These are phyloP conservation scores for Diachasma alloeum DNA, from an alignment of 1,140 invertebrate genomes.

Conservation along the genomic window DNA sequence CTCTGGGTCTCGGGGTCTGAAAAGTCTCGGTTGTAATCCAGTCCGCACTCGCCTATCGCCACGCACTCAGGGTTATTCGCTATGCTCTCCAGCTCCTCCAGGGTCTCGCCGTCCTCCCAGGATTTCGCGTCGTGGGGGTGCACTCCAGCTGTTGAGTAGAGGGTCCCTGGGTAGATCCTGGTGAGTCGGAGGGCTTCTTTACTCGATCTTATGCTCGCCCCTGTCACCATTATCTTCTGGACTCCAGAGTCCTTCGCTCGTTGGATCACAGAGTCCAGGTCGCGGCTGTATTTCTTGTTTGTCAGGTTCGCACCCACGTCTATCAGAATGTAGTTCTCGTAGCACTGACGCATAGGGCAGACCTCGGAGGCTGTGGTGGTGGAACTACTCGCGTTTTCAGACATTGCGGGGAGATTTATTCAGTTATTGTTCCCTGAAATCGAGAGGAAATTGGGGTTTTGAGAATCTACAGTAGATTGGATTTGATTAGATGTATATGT, in stretches of 20 bases:
- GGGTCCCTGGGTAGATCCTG: conserved; percentile 85
- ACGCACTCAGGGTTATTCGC: conserved; percentile 88
- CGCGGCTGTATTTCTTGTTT: conserved; percentile 92
- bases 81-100: conserved; percentile 76
- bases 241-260: conserved; percentile 93
- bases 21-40: conserved; percentile 95
- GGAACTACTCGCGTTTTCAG: conserved; percentile 51
- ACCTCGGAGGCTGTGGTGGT: conserved; percentile 36
- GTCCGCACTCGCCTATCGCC: conserved; percentile 91
- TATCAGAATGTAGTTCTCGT: conserved; percentile 90
- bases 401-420: conserved; percentile 39
- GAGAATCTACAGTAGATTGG: too few species aligned
- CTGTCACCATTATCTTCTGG: conserved; percentile 94
- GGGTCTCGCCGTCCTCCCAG: conserved; percentile 80
- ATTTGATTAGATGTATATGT: too few species aligned
- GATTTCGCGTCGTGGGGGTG: conserved; percentile 96
- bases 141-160: conserved; percentile 93
- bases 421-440: background rate
- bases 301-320: conserved; percentile 95
- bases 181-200: conserved; percentile 90
- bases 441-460: too few species aligned
- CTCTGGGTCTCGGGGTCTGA: conserved; percentile 87
- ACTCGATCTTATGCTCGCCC: conserved; percentile 86
- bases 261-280: conserved; percentile 91
- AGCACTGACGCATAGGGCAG: conserved; percentile 68